Percentiles rank a stretch among this genome's conserved stretches.
Conservation (phyloP, 2,888 invertebrate species). For the Ennomos erosarius region DNA sequence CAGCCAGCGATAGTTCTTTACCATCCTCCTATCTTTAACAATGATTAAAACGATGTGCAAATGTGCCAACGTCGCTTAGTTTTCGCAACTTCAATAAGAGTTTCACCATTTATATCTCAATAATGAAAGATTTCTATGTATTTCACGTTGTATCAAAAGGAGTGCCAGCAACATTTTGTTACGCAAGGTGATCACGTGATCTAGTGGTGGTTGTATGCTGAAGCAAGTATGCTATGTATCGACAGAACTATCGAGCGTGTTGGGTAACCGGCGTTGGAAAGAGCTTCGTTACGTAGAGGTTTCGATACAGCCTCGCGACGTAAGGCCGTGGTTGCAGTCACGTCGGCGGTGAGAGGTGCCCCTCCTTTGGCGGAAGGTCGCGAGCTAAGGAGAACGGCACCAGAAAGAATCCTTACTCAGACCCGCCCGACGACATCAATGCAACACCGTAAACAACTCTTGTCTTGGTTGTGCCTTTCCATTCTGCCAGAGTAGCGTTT, state of each 20-base stretch:
- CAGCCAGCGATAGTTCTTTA: slow-evolving; percentile 23
- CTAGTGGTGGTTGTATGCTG: slow-evolving; percentile 68
- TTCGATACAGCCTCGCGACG: slow-evolving; percentile 83
- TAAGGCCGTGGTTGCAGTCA: slow-evolving; percentile 84
- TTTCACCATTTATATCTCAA: slow-evolving; percentile 70
- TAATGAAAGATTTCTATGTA: slow-evolving; percentile 75
- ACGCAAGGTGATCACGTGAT: slow-evolving; percentile 79
- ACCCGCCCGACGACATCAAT: slow-evolving; percentile 57
- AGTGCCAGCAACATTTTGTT: slow-evolving; percentile 73
- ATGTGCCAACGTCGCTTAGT: slow-evolving; percentile 45
- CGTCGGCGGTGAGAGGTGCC: slow-evolving; percentile 82
- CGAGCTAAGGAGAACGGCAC: slow-evolving; percentile 80
- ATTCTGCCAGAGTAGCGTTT: slow-evolving; percentile 17
- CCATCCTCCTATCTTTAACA: slow-evolving; percentile 28
- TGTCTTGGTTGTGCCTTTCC: slow-evolving; percentile 10
- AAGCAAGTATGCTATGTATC: slow-evolving; percentile 73
- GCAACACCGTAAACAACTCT: slow-evolving; percentile 13
- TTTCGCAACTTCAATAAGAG: slow-evolving; percentile 59
- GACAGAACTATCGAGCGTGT: slow-evolving; percentile 79
- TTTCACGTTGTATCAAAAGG: slow-evolving; percentile 75
- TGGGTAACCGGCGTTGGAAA: slow-evolving; percentile 80
- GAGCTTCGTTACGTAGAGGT: slow-evolving; percentile 83
- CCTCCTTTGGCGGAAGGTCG: slow-evolving; percentile 82
- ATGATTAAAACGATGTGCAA: slow-evolving; percentile 37
- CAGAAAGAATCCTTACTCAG: slow-evolving; percentile 78